phyloP scores from a whole-genome alignment of 2,113 vertebrate genomes.

The Isurus oxyrinchus region DNA sequence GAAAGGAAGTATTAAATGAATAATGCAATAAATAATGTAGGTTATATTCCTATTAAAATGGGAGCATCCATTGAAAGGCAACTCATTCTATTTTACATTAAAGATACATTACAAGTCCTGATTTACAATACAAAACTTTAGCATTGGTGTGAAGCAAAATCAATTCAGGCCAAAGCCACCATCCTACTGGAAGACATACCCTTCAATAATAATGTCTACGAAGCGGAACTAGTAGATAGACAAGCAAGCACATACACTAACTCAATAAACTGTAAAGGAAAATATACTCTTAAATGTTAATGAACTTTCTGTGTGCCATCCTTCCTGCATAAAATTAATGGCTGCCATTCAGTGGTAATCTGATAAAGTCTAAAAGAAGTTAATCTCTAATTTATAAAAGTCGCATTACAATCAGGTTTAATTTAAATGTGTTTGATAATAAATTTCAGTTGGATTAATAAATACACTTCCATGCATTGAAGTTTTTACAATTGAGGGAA shows the following conservation, averaged over 20 bases:
- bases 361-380: not conserved
- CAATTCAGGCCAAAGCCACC: not conserved
- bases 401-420: not conserved
- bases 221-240: too few relatives aligned
- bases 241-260: not conserved
- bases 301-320: not conserved
- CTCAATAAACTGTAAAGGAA: too few relatives aligned
- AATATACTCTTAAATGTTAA: too few relatives aligned
- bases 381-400: not conserved
- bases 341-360: not conserved
- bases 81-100: too few relatives aligned
- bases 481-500: too few relatives aligned
- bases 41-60: too few relatives aligned
- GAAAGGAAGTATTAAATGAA: too few relatives aligned
- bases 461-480: too few relatives aligned
- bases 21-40: too few relatives aligned
- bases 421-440: not conserved
- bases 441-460: too few relatives aligned
- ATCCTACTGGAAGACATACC: not conserved
- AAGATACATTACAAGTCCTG: not conserved
- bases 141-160: not conserved
- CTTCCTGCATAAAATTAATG: not conserved
- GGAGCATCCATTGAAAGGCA: too few relatives aligned
- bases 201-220: not conserved
- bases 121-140: not conserved